These are phyloP conservation scores for Acronicta alni DNA, from an alignment of 2,888 invertebrate species.

Conservation along the genomic window DNA sequence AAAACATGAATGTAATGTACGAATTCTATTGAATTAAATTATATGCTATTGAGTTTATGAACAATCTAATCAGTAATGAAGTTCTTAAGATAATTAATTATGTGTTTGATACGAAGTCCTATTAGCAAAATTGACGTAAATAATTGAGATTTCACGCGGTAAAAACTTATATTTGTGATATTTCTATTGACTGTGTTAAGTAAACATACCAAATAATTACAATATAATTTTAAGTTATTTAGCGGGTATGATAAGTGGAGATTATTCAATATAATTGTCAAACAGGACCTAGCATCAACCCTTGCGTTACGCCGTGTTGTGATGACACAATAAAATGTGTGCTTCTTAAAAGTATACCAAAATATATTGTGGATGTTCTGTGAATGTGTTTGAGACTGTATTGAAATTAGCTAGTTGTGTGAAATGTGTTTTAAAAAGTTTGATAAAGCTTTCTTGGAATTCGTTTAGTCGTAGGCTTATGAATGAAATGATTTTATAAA, in stretches of 20 bases:
- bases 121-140: not conserved
- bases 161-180: no score
- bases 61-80: not conserved
- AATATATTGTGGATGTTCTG: slow-evolving; percentile 36
- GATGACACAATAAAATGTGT: slow-evolving; percentile 45
- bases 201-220: not conserved
- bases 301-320: slow-evolving; percentile 50
- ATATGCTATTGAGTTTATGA: no score
- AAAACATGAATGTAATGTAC: no score
- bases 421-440: slow-evolving; percentile 35
- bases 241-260: slow-evolving; percentile 1
- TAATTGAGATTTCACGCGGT: not conserved
- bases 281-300: slow-evolving; percentile 60
- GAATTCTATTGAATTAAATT: no score
- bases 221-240: no score
- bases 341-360: slow-evolving; percentile 33
- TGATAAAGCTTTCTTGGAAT: slow-evolving; percentile 51
- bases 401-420: slow-evolving; percentile 46
- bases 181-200: not conserved
- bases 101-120: not conserved
- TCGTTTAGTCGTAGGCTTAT: slow-evolving; percentile 54
- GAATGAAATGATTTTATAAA: slow-evolving; percentile 33
- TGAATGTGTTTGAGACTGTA: slow-evolving; percentile 46
- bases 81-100: not conserved
- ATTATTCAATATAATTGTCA: slow-evolving; percentile 6